Evolutionary conservation across 1,140 invertebrate species (phyloP).

Genomic region (Microplitis mediator): DNA sequence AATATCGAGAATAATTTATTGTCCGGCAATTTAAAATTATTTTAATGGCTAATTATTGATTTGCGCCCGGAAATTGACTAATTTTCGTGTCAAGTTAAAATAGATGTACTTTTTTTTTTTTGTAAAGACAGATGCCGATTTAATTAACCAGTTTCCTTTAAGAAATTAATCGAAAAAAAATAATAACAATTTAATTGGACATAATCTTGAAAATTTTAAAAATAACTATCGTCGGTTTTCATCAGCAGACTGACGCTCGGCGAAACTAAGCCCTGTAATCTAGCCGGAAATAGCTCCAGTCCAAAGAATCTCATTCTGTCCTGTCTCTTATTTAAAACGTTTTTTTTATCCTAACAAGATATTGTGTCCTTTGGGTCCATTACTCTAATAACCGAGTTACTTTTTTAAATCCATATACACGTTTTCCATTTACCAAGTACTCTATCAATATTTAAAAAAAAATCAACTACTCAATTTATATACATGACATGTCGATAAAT

Average conservation of each 20-base stretch:
- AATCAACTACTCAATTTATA: too few relatives aligned
- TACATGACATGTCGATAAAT: too few relatives aligned
- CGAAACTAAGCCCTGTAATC: slow-evolving; percentile 15
- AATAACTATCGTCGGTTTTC: slow-evolving; percentile 12
- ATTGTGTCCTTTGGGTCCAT: too few relatives aligned
- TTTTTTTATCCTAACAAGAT: not conserved
- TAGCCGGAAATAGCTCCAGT: slow-evolving; percentile 11
- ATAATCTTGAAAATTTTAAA: slow-evolving; percentile 8
- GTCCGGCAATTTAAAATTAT: not conserved
- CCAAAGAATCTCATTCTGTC: not conserved
- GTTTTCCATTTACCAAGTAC: too few relatives aligned
- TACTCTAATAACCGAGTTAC: too few relatives aligned
- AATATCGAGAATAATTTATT: too few relatives aligned
- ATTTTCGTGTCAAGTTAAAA: not conserved
- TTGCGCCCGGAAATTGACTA: not conserved
- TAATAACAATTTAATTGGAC: not conserved
- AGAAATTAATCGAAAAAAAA: slow-evolving; percentile 2
- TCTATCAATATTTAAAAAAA: too few relatives aligned
- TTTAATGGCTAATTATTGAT: too few relatives aligned
- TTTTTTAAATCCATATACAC: too few relatives aligned
- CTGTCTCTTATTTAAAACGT: not conserved
- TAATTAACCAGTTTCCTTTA: slow-evolving; percentile 2
- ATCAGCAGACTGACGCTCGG: slow-evolving; percentile 12
- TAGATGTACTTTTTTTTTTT: not conserved
- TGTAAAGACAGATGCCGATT: not conserved